These are phyloP conservation scores for Druceiella hillmani DNA, from an alignment of 2,888 invertebrate genomes.

Conservation along the genomic window DNA sequence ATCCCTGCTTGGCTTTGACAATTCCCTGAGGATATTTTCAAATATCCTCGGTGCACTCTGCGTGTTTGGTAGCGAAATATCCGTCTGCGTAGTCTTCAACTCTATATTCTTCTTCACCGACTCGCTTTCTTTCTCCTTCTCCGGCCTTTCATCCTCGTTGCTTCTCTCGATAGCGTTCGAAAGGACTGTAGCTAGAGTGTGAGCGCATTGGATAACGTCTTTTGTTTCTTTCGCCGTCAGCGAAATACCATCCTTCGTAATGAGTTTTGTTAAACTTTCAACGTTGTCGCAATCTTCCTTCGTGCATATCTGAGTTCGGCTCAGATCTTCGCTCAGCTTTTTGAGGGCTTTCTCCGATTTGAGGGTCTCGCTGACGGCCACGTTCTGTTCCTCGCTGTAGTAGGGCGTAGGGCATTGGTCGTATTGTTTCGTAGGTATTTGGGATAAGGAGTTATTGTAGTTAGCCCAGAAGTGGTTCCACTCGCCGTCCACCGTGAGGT, in stretches of 20 bases:
- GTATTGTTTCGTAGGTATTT: constrained; percentile 33
- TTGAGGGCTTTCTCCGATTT: no score
- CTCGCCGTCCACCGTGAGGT: constrained; percentile 33
- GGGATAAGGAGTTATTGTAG: constrained; percentile 36
- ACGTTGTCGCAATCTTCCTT: no score
- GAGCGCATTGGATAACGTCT: constrained; percentile 43
- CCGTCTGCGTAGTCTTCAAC: constrained; percentile 42
- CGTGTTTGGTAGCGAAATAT: constrained; percentile 45
- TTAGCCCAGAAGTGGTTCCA: constrained; percentile 45
- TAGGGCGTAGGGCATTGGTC: constrained; percentile 47
- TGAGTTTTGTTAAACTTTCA: constrained; percentile 5
- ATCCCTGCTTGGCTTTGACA: no score
- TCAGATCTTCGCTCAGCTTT: no score
- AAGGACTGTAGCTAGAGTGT: constrained; percentile 38
- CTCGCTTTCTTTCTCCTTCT: constrained; percentile 25
- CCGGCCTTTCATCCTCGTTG: constrained; percentile 24
- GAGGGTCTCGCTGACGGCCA: constrained; percentile 37
- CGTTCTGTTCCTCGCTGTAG: constrained; percentile 35
- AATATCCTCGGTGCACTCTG: constrained; percentile 47
- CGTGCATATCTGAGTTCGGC: no score
- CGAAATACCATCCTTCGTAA: constrained; percentile 35
- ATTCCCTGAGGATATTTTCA: constrained; percentile 40
- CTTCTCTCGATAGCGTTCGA: constrained; percentile 38
- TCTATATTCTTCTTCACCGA: constrained; percentile 36
- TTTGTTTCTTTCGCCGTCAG: constrained; percentile 41